A percentile compares a stretch with the other conserved stretches of the same genome.
phyloP scores from a whole-genome alignment of 2,113 vertebrate genomes.

The Pachyramphus minor region DNA sequence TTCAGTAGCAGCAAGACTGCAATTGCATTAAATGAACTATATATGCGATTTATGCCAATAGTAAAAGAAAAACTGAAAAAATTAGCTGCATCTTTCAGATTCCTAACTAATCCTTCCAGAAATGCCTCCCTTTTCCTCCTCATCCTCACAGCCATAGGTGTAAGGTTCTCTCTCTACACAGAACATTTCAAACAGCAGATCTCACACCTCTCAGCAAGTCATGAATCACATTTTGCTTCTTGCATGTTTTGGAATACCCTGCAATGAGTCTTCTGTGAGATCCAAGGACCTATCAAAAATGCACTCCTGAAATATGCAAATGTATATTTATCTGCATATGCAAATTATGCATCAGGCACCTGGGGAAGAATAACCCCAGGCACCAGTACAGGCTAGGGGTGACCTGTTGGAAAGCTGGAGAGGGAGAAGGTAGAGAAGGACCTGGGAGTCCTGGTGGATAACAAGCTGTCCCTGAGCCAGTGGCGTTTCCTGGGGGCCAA shows the following conservation, averaged over 20 bases:
- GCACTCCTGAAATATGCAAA: neutral
- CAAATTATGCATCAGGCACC: neutral
- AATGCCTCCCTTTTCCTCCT: neutral
- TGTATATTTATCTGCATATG: neutral
- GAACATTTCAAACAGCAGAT: neutral
- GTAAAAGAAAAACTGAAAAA: neutral
- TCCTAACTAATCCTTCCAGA: neutral
- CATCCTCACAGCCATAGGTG: rapidly evolving
- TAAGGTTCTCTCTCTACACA: neutral
- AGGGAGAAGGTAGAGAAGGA: neutral
- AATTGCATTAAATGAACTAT: neutral
- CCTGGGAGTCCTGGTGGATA: rapidly evolving
- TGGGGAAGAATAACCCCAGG: neutral
- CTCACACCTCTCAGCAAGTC: neutral
- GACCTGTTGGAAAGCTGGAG: neutral
- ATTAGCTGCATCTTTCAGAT: neutral
- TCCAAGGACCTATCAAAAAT: neutral
- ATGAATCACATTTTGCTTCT: neutral
- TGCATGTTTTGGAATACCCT: neutral
- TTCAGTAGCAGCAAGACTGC: neutral
- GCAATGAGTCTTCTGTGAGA: neutral
- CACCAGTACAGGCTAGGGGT: neutral
- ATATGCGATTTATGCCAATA: neutral
- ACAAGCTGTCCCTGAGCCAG: neutral
- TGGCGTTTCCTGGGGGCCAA: neutral